A percentile compares a stretch with the other conserved stretches of the same genome.
phyloP scores from a whole-genome alignment of 1,140 invertebrate species.

The Scaptomyza hsui region DNA sequence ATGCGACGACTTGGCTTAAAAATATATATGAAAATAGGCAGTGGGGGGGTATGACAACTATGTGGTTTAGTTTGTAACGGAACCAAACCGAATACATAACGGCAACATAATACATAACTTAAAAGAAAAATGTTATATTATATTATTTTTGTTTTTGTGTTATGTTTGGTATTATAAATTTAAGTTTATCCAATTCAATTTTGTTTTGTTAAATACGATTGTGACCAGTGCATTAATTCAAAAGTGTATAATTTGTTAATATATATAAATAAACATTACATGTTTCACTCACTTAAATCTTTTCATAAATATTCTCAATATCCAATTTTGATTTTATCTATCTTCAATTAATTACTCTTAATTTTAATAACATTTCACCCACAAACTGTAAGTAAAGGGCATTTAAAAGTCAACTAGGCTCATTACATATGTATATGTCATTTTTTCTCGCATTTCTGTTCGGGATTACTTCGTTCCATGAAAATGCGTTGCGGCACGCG shows the following conservation, averaged over 20 bases:
- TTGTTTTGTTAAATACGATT: no score
- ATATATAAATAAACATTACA: no score
- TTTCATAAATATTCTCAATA: no score
- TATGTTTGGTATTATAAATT: no score
- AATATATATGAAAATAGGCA: conserved; percentile 6
- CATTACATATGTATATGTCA: neutral
- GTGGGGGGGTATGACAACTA: neutral
- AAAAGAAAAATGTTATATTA: no score
- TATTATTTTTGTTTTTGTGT: no score
- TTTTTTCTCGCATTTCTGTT: neutral
- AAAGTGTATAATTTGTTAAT: no score
- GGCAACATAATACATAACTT: no score
- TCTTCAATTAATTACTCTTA: neutral
- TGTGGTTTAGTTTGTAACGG: neutral
- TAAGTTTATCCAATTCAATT: no score
- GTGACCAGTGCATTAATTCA: no score
- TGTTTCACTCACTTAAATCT: no score
- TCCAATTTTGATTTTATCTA: neutral
- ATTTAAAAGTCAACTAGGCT: neutral
- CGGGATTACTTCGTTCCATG: conserved; percentile 64
- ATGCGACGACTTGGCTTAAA: conserved; percentile 23
- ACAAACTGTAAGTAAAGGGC: neutral
- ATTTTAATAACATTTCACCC: neutral
- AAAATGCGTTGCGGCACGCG: conserved; percentile 35
- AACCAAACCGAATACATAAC: no score